Conservation (phyloP, 2,113 vertebrate species). For the Pelmatolapia mariae region DNA sequence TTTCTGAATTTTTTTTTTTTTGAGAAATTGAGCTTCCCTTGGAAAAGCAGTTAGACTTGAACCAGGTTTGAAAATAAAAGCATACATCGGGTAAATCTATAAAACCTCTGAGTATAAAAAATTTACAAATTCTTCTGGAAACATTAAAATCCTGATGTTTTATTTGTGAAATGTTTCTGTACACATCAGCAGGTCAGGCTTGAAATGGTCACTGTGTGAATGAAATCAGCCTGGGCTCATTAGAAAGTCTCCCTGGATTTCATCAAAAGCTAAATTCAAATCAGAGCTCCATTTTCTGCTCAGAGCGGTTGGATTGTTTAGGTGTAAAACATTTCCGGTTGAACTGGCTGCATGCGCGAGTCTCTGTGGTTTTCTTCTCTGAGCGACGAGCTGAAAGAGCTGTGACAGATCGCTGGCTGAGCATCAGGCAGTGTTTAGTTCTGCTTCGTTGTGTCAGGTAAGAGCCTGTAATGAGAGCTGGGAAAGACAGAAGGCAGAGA, state of each 20-base stretch:
- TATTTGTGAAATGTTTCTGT: not conserved
- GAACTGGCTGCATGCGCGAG: not conserved
- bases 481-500: not conserved
- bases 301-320: not conserved
- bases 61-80: not conserved
- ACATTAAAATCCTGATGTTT: not conserved
- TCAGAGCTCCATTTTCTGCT: not conserved
- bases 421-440: constrained; percentile 38
- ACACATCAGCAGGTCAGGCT: not conserved
- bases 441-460: constrained; percentile 41
- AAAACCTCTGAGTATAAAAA: not conserved
- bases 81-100: not conserved
- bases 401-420: constrained; percentile 47
- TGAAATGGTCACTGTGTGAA: not conserved
- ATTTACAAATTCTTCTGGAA: not conserved
- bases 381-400: constrained; percentile 4
- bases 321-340: not conserved
- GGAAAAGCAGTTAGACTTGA: not conserved
- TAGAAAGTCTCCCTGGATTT: not conserved
- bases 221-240: not conserved
- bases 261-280: not conserved
- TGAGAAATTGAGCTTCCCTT: not conserved
- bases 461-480: constrained; percentile 20
- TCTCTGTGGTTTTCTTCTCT: not conserved
- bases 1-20: not conserved